These are phyloP conservation scores for Exaiptasia diaphana DNA, from an alignment of 64 coral and sea anemone genomes.

Conservation along the genomic window DNA sequence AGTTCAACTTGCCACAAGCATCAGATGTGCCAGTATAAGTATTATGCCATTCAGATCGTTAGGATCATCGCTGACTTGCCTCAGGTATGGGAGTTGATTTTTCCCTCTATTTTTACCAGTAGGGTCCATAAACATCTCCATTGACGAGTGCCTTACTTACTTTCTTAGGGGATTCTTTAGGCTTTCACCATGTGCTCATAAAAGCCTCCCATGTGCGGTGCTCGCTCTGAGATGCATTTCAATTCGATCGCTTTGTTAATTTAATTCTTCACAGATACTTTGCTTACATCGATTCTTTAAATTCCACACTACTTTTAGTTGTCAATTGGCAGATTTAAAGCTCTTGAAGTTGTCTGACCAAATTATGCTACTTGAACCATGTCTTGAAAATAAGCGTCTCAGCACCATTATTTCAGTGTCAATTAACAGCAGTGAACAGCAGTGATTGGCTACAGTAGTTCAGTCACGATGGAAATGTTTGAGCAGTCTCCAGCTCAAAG, in stretches of 20 bases:
- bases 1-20: too few relatives aligned
- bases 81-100: slow-evolving; percentile 16
- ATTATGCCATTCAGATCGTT: neutral
- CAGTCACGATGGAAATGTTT: too few relatives aligned
- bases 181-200: slow-evolving; percentile 25
- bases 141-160: neutral
- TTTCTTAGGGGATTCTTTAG: slow-evolving; percentile 10
- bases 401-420: neutral
- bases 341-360: slow-evolving; percentile 3
- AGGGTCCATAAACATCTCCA: neutral
- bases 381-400: neutral
- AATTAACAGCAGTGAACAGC: too few relatives aligned
- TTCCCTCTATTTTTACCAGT: slow-evolving; percentile 3
- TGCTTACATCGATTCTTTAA: neutral
- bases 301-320: neutral
- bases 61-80: neutral
- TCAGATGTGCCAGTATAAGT: slow-evolving; percentile 8
- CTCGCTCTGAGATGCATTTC: slow-evolving; percentile 26
- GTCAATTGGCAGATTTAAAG: neutral
- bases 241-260: neutral
- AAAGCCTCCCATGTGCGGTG: slow-evolving; percentile 29
- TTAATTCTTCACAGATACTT: neutral
- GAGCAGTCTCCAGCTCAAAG: too few relatives aligned
- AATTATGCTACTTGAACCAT: neutral
- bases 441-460: too few relatives aligned